Percentiles rank a stretch among this genome's conserved stretches.
Conservation (phyloP, 1,140 invertebrate species). For the Trichoplusia ni region DNA sequence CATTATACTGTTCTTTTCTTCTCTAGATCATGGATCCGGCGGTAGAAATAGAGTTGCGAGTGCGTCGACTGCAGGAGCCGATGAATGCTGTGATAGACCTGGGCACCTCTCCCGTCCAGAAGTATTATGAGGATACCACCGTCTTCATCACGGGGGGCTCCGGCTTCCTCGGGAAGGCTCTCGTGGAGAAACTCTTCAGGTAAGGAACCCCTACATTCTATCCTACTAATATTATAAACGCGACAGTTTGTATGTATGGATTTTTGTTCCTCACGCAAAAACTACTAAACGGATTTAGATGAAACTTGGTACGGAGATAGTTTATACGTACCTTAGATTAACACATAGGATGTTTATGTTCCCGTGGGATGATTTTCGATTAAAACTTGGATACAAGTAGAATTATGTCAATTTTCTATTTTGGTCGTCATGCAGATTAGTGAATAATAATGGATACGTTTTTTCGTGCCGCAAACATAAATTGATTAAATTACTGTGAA, state of each 20-base stretch:
- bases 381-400: too few species aligned
- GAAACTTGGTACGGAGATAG: too few species aligned
- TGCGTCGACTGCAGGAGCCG: background rate
- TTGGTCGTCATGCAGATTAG: too few species aligned
- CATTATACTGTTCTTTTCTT: too few species aligned
- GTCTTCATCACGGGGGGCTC: slow-evolving; percentile 1
- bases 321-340: too few species aligned
- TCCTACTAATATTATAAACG: background rate
- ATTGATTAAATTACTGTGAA: too few species aligned
- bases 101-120: background rate
- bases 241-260: background rate
- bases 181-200: slow-evolving; percentile 1
- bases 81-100: slow-evolving; percentile 8
- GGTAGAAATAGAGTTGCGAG: background rate
- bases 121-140: background rate
- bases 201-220: background rate
- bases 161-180: slow-evolving; percentile 4
- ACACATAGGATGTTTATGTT: too few species aligned
- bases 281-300: too few species aligned
- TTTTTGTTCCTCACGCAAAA: background rate
- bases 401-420: too few species aligned
- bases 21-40: background rate
- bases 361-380: too few species aligned
- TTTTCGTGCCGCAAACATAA: too few species aligned
- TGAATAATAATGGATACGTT: too few species aligned